phyloP scores from a whole-genome alignment of 2,888 invertebrate genomes.

The Noctua pronuba region DNA sequence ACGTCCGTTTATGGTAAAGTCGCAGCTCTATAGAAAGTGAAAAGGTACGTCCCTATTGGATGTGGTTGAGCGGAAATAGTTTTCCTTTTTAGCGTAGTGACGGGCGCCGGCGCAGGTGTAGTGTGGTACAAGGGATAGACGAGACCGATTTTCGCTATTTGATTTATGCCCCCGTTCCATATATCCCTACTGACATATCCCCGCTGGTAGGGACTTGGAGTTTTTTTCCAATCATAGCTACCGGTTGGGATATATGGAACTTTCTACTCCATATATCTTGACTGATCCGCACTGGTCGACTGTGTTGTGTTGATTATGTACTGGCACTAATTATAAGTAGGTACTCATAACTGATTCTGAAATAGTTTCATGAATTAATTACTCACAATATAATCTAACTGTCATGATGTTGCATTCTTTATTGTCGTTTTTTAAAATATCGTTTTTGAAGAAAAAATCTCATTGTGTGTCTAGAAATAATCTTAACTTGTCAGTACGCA shows the following conservation, averaged over 20 bases:
- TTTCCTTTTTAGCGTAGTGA: slow-evolving; percentile 65
- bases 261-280: too few relatives aligned
- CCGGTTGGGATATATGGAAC: too few relatives aligned
- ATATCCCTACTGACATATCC: too few relatives aligned
- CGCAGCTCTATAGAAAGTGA: slow-evolving; percentile 60
- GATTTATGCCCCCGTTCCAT: too few relatives aligned
- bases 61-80: slow-evolving; percentile 58
- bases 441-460: background rate
- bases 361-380: background rate
- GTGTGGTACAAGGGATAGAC: background rate
- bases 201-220: too few relatives aligned
- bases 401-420: background rate
- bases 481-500: background rate
- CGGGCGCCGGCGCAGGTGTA: slow-evolving; percentile 26
- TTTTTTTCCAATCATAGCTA: too few relatives aligned
- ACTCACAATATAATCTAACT: background rate
- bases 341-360: background rate
- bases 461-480: background rate
- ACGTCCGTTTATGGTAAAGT: slow-evolving; percentile 30
- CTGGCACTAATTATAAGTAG: background rate
- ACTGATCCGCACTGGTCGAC: too few relatives aligned
- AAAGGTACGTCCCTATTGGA: slow-evolving; percentile 49
- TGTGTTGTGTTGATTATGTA: background rate
- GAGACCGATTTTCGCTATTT: slow-evolving; percentile 18
- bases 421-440: background rate